Evolutionary conservation across 1,140 invertebrate genomes (phyloP).

Genomic region (Spodoptera litura): DNA sequence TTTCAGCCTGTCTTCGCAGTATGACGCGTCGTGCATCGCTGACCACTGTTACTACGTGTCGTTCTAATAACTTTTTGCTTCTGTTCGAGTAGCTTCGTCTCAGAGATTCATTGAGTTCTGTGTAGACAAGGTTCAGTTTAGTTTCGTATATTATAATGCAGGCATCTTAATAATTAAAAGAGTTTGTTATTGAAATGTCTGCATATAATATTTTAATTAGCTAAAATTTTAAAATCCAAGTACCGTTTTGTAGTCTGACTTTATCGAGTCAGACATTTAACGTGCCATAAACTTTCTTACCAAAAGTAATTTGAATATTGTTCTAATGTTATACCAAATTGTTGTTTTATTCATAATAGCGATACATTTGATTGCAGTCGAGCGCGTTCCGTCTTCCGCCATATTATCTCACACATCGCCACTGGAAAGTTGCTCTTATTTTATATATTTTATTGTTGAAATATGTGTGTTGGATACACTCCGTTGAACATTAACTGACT

Average conservation of each 20-base stretch:
- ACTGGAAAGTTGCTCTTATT: conserved; percentile 46
- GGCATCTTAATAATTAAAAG: conserved; percentile 3
- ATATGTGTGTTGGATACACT: conserved; percentile 39
- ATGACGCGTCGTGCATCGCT: conserved; percentile 60
- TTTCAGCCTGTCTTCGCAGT: conserved; percentile 61
- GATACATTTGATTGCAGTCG: conserved; percentile 37
- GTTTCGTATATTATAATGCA: conserved; percentile 6
- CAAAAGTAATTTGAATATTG: conserved; percentile 34
- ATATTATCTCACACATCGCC: conserved; percentile 28
- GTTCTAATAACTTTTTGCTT: conserved; percentile 44
- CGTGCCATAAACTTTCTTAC: conserved; percentile 33
- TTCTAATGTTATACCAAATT: conserved; percentile 48
- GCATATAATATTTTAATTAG: conserved; percentile 3
- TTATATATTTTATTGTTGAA: conserved; percentile 43
- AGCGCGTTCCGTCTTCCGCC: conserved; percentile 34
- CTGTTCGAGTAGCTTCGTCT: conserved; percentile 37
- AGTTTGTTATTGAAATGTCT: conserved; percentile 4
- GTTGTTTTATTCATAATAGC: conserved; percentile 54
- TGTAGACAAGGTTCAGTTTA: conserved; percentile 25
- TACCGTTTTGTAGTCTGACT: conserved; percentile 1
- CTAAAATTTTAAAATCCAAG: neutral
- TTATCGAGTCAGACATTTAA: conserved; percentile 13
- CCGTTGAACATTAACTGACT: conserved; percentile 42
- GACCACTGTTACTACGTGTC: conserved; percentile 52
- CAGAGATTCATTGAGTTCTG: conserved; percentile 41